phyloP scores from a whole-genome alignment of 1,140 invertebrate species.

The Mamestra configurata region DNA sequence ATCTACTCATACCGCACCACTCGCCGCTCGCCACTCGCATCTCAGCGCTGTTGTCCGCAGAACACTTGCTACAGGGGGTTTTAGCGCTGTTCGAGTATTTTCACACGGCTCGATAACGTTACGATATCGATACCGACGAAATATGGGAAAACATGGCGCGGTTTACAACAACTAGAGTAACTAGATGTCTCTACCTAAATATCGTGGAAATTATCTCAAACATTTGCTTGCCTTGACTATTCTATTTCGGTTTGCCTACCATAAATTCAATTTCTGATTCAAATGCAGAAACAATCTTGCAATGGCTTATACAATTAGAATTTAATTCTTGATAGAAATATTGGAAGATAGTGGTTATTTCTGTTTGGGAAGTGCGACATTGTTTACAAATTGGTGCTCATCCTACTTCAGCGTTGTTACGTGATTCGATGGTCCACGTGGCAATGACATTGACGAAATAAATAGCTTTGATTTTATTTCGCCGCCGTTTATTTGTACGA shows the following conservation, averaged over 20 bases:
- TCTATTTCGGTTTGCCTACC: constrained; percentile 29
- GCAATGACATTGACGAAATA: constrained; percentile 47
- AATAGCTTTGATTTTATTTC: constrained; percentile 48
- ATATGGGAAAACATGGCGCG: constrained; percentile 38
- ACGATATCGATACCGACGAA: constrained; percentile 50
- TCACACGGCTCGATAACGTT: constrained; percentile 49
- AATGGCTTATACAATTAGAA: constrained; percentile 17
- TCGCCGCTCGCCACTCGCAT: constrained; percentile 38
- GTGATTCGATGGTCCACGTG: constrained; percentile 33
- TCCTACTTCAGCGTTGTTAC: constrained; percentile 35
- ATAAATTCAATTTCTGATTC: constrained; percentile 39
- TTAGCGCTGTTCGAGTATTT: constrained; percentile 51
- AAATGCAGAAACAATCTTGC: constrained; percentile 27
- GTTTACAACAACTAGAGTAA: constrained; percentile 43
- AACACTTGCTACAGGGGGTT: constrained; percentile 40
- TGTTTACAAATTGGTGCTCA: constrained; percentile 33
- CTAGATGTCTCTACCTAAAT: constrained; percentile 40
- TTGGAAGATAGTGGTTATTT: not conserved
- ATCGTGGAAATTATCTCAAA: constrained; percentile 40
- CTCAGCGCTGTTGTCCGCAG: constrained; percentile 49
- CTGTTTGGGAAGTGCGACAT: constrained; percentile 13
- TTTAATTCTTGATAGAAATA: constrained; percentile 32
- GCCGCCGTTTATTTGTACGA: constrained; percentile 39
- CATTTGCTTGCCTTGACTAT: constrained; percentile 33
- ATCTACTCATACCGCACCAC: constrained; percentile 51